Evolutionary conservation across 2,113 vertebrate genomes (phyloP).

Genomic region (Sprattus sprattus): DNA sequence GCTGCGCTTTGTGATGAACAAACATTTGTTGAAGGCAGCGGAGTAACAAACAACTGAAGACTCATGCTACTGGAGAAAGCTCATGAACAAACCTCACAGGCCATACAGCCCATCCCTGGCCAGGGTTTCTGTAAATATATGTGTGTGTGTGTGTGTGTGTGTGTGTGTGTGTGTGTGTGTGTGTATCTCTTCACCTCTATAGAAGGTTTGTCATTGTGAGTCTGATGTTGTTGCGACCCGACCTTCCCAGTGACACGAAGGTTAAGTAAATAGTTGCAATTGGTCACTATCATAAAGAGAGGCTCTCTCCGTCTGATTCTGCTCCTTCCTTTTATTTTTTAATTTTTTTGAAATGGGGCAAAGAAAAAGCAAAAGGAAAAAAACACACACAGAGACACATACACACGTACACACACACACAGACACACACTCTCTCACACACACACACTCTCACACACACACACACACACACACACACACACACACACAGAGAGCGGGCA

Average conservation of each 20-base stretch:
- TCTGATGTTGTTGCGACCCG: not conserved
- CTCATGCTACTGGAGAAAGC: not conserved
- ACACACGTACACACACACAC: not conserved
- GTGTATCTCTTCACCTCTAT: not conserved
- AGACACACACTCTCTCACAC: not conserved
- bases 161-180: not conserved
- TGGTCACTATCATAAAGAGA: not conserved
- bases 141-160: not conserved
- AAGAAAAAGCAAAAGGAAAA: not conserved
- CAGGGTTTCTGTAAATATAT: not conserved
- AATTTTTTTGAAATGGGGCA: not conserved
- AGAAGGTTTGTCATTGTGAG: not conserved
- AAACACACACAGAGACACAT: not conserved
- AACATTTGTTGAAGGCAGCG: not conserved
- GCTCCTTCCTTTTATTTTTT: not conserved
- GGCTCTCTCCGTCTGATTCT: not conserved
- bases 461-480: not conserved
- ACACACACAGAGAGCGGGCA: not conserved
- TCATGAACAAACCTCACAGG: not conserved
- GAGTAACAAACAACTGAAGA: not conserved
- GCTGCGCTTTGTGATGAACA: not conserved
- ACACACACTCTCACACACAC: not conserved
- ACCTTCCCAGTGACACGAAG: not conserved
- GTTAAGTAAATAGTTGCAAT: not conserved
- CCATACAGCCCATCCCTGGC: not conserved